phyloP scores from a whole-genome alignment of 2,888 invertebrate genomes.

The Muscina levida region DNA sequence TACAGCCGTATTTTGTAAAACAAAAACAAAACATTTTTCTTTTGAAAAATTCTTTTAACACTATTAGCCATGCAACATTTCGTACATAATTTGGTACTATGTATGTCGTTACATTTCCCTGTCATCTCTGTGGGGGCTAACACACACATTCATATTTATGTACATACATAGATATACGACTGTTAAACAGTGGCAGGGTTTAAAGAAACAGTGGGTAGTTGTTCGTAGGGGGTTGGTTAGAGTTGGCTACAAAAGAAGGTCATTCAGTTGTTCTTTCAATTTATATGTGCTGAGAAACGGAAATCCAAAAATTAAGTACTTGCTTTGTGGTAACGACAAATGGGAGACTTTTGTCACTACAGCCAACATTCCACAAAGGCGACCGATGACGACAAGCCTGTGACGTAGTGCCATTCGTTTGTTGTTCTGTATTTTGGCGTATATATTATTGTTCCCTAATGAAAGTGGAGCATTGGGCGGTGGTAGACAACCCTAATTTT shows the following conservation, averaged over 20 bases:
- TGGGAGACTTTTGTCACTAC: slow-evolving; percentile 24
- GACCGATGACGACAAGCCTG: slow-evolving; percentile 41
- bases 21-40: too few relatives aligned
- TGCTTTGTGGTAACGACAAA: slow-evolving; percentile 9
- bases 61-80: too few relatives aligned
- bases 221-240: not conserved
- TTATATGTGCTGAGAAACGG: slow-evolving; percentile 27
- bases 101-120: too few relatives aligned
- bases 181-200: too few relatives aligned
- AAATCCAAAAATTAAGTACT: slow-evolving; percentile 23
- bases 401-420: slow-evolving; percentile 52
- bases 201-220: too few relatives aligned
- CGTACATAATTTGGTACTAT: too few relatives aligned
- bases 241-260: slow-evolving; percentile 51
- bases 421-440: not conserved
- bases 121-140: too few relatives aligned
- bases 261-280: slow-evolving; percentile 29
- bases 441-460: too few relatives aligned
- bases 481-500: slow-evolving; percentile 19
- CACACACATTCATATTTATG: too few relatives aligned
- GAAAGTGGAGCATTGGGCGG: not conserved
- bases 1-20: too few relatives aligned
- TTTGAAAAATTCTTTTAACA: too few relatives aligned
- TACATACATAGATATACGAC: too few relatives aligned
- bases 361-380: slow-evolving; percentile 31